Evolutionary conservation across 2,888 invertebrate genomes (phyloP).

Genomic region (Hemistola chrysoprasaria): DNA sequence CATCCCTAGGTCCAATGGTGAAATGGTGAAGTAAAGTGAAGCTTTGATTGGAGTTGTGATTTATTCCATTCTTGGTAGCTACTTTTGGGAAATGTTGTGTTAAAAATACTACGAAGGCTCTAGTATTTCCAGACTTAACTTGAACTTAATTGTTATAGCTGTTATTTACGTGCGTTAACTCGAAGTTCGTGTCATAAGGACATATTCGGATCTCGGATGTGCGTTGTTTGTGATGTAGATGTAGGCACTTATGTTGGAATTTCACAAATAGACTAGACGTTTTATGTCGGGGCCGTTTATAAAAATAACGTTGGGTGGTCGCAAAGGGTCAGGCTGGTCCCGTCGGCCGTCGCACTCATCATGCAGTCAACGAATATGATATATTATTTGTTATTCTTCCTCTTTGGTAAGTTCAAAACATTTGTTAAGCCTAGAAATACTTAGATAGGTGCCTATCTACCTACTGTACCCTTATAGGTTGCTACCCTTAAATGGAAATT

Average conservation of each 20-base stretch:
- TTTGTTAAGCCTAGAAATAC: conserved; percentile 2
- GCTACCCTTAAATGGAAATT: too few relatives aligned
- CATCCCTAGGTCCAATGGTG: too few relatives aligned
- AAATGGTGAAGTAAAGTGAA: too few relatives aligned
- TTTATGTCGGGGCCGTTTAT: conserved; percentile 75
- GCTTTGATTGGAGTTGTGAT: conserved; percentile 6
- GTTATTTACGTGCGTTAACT: not conserved
- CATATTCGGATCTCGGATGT: conserved; percentile 53
- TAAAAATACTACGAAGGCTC: conserved; percentile 37
- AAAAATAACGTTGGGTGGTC: conserved; percentile 76
- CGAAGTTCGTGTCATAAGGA: conserved; percentile 5
- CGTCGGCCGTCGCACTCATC: conserved; percentile 50
- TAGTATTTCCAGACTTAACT: not conserved
- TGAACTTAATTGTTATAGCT: not conserved
- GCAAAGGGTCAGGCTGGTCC: conserved; percentile 57
- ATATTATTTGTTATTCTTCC: conserved; percentile 42
- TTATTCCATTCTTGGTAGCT: conserved; percentile 23
- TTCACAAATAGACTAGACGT: conserved; percentile 75
- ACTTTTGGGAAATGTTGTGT: conserved; percentile 46
- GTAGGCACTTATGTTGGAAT: conserved; percentile 65
- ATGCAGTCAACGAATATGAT: conserved; percentile 48
- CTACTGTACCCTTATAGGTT: too few relatives aligned
- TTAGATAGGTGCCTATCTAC: too few relatives aligned
- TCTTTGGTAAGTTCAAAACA: conserved; percentile 52
- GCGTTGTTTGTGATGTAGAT: conserved; percentile 73